phyloP scores from a whole-genome alignment of 2,888 invertebrate genomes.

The Pristionchus maxplancki region DNA sequence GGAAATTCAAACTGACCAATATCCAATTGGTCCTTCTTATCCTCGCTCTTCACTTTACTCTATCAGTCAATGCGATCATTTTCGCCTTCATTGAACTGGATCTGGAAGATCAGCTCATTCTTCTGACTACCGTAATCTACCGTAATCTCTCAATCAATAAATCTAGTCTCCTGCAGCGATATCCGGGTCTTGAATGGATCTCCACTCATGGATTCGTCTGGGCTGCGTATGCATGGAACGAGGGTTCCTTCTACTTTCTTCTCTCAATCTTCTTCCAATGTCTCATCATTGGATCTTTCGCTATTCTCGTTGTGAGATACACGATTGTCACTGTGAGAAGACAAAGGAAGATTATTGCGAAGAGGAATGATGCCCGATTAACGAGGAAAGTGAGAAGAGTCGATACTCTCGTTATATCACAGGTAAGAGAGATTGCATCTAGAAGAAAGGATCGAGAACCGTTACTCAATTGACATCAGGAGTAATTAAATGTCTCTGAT shows the following conservation, averaged over 20 bases:
- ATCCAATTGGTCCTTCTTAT: neutral
- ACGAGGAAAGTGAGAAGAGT: slow-evolving; percentile 29
- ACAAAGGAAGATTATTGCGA: slow-evolving; percentile 38
- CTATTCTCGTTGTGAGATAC: neutral
- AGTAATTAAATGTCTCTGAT: neutral
- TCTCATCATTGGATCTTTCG: slow-evolving; percentile 33
- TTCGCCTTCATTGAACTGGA: slow-evolving; percentile 15
- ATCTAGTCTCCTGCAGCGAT: neutral
- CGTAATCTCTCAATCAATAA: neutral
- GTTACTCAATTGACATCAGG: too few species aligned
- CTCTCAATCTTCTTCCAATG: slow-evolving; percentile 11
- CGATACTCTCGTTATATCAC: slow-evolving; percentile 29
- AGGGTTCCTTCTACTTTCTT: neutral
- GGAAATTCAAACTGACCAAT: neutral
- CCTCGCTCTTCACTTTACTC: neutral
- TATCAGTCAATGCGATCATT: neutral
- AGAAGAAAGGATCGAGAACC: neutral
- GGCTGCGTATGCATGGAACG: slow-evolving; percentile 4
- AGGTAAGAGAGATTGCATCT: neutral
- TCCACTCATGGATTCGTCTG: slow-evolving; percentile 1
- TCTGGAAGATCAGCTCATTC: neutral
- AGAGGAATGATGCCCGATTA: neutral
- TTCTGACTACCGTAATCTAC: neutral
- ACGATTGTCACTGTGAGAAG: slow-evolving; percentile 20
- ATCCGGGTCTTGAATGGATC: slow-evolving; percentile 29